These are phyloP conservation scores for Euborellia annulipes DNA, from an alignment of 1,140 invertebrate species.

Conservation along the genomic window DNA sequence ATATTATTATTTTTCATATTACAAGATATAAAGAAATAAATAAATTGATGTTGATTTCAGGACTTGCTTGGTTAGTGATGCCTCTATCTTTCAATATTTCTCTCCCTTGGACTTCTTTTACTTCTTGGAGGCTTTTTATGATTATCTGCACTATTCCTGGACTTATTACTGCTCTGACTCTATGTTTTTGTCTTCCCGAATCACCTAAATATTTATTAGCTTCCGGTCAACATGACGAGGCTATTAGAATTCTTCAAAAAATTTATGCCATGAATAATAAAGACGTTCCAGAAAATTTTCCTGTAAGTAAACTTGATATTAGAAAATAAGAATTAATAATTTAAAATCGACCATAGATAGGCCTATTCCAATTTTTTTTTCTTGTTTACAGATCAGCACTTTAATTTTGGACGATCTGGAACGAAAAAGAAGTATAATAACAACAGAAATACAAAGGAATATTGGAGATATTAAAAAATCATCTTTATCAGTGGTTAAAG, in stretches of 20 bases:
- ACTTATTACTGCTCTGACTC: constrained; percentile 36
- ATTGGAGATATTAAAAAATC: no score
- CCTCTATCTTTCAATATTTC: constrained; percentile 40
- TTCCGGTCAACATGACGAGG: constrained; percentile 53
- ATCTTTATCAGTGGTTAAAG: no score
- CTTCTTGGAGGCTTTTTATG: constrained; percentile 62
- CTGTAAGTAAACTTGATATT: constrained; percentile 33
- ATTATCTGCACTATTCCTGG: constrained; percentile 47
- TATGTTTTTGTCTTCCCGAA: constrained; percentile 65
- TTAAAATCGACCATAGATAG: no score
- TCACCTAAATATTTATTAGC: constrained; percentile 72
- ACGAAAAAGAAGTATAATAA: no score
- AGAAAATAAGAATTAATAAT: no score
- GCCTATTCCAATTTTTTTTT: no score
- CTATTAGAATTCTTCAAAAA: constrained; percentile 45
- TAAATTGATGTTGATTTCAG: constrained; percentile 49
- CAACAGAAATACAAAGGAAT: no score
- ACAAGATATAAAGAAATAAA: no score
- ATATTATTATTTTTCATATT: no score
- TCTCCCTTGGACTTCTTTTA: constrained; percentile 39
- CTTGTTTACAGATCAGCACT: no score
- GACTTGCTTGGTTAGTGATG: constrained; percentile 59
- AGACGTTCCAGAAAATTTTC: constrained; percentile 43
- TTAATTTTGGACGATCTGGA: no score
- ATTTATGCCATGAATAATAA: constrained; percentile 56